phyloP scores from a whole-genome alignment of 2,797 vertebrate species.

The Sebastes hubbsi region DNA sequence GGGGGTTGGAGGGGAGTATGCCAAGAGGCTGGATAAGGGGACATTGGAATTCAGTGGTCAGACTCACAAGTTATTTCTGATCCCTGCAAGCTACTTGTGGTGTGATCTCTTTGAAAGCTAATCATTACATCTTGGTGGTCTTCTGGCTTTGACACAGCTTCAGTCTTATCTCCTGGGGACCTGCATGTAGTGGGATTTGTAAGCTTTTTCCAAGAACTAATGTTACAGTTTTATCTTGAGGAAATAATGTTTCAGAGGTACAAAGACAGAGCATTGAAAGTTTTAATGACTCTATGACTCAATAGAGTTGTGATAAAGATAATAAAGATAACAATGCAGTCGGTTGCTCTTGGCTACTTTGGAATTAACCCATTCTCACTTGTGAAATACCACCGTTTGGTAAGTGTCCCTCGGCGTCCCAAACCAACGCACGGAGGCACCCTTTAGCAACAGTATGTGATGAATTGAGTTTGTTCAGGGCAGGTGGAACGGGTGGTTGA shows the following conservation, averaged over 20 bases:
- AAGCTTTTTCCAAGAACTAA: conserved; percentile 30
- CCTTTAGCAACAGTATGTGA: too few relatives aligned
- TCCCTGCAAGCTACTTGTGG: conserved; percentile 74
- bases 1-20: conserved; percentile 28
- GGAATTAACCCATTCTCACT: not conserved
- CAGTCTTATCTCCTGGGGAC: conserved; percentile 42
- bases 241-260: conserved; percentile 18
- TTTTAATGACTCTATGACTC: not conserved
- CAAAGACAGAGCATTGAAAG: not conserved
- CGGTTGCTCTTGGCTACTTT: not conserved
- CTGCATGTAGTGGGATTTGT: conserved; percentile 22
- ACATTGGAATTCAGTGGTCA: conserved; percentile 76
- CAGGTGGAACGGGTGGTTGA: too few relatives aligned
- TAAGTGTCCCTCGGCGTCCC: too few relatives aligned
- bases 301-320: not conserved
- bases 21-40: conserved; percentile 73
- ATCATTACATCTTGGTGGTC: conserved; percentile 77
- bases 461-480: too few relatives aligned
- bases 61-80: conserved; percentile 78
- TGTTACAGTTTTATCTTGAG: not conserved
- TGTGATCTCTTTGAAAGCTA: conserved; percentile 67
- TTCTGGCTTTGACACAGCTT: conserved; percentile 49
- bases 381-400: too few relatives aligned
- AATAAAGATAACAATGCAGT: not conserved
- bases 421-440: too few relatives aligned